Evolutionary conservation across 2,113 vertebrate species (phyloP).

Genomic region (Lepisosteus osseus): DNA sequence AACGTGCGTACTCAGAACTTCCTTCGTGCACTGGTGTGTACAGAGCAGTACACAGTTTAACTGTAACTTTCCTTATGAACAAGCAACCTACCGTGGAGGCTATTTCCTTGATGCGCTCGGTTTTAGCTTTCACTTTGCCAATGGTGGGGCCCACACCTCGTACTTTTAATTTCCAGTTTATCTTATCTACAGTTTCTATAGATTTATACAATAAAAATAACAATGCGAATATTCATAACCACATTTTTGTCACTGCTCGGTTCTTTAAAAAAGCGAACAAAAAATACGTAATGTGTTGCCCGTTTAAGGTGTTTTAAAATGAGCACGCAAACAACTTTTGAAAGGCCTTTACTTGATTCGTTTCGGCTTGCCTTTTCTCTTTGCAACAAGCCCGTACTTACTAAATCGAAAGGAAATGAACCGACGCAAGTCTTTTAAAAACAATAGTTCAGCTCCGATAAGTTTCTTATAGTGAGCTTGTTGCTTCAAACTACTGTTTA

Average conservation of each 20-base stretch:
- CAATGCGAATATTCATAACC: too few relatives aligned
- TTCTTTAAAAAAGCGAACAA: too few relatives aligned
- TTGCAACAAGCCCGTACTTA: background rate
- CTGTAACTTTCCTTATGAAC: too few relatives aligned
- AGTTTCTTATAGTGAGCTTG: background rate
- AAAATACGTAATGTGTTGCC: conserved; percentile 22
- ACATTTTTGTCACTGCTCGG: background rate
- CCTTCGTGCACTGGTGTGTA: too few relatives aligned
- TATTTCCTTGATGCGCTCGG: too few relatives aligned
- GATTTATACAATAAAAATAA: too few relatives aligned
- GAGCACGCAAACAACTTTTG: conserved; percentile 33
- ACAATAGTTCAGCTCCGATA: background rate
- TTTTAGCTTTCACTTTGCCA: background rate
- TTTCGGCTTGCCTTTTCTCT: conserved; percentile 8
- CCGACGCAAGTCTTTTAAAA: too few relatives aligned
- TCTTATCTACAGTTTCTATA: too few relatives aligned
- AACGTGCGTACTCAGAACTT: too few relatives aligned
- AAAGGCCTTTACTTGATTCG: conserved; percentile 18
- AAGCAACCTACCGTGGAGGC: too few relatives aligned
- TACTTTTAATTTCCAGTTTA: background rate
- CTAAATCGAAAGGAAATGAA: too few relatives aligned
- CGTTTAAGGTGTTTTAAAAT: conserved; percentile 36
- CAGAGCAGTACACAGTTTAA: too few relatives aligned
- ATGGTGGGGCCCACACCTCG: background rate
- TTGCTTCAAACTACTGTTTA: background rate